Base-by-base conservation (phyloP, 2,113 vertebrate species). In the Eonycteris spelaea region DNA sequence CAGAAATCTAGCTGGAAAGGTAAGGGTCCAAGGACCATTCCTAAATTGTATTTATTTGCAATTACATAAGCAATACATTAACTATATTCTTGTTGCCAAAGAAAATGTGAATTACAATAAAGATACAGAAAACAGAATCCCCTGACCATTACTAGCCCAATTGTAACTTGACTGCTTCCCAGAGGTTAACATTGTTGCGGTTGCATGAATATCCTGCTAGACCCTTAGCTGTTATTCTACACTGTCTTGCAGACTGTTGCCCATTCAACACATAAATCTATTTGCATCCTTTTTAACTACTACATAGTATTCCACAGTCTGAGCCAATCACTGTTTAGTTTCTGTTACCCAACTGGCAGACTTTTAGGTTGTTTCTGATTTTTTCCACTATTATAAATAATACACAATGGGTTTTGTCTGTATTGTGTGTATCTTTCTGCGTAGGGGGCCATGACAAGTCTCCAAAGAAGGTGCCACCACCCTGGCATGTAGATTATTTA, bases 341-440 rank as follows among this genome's bases (percentile, higher is more conserved):
- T 83, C 78, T 90, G 21, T 71, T n/a, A 79, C 22, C 43, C 51
- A 55, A 61, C 28, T 33, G 43, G 43, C 57, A 61, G 65, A 15
- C 2, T 19, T 22, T 91, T 43, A 14, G 3, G 1, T 16, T 43
- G 63, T 73, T 73, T 73, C 67, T 55, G 74, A 65, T 63, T 80
- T 68, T 68, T 57, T 57, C 79, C 82, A 74, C 24, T 59, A 18
- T 70, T 28, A 65, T 6, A 55, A 79, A 73, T 30, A 74, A 74
- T 28, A 35, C 16, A 55, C 4, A 65, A 45, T 11, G 0, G 6
- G 15, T 21, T 26, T n/a, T 10, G 1, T 51, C 55, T 1, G 1
- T 6, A 61, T 16, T 15, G 19, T 51, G 19, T 4, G 3, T 26
- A 26, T 83, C 21, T 65, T 35, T 45, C 13, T 40, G 33, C 30